Conservation (phyloP, 2,797 vertebrate species). For the Neosilurus mollespiculum region DNA sequence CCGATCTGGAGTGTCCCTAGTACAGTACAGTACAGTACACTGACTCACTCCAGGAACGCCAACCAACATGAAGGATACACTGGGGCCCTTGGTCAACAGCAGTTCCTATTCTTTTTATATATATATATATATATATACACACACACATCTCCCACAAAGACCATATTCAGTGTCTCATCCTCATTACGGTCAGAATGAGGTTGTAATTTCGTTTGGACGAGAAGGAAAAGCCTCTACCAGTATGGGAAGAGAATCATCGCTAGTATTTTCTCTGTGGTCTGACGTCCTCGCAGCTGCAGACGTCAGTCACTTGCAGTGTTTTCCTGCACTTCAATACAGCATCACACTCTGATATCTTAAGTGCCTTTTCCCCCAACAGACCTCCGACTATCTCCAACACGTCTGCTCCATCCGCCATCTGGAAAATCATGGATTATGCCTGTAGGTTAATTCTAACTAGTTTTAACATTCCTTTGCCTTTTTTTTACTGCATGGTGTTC, state of each 20-base stretch:
- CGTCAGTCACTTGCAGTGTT: background rate
- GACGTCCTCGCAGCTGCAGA: slow-evolving; percentile 53
- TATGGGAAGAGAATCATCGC: slow-evolving; percentile 39
- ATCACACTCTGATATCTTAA: slow-evolving; percentile 83
- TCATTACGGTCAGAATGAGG: slow-evolving; percentile 29
- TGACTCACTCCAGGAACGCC: slow-evolving; percentile 46
- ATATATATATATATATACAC: no score
- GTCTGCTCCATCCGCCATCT: background rate
- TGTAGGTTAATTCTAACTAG: background rate
- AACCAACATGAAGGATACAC: slow-evolving; percentile 31
- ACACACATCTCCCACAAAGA: slow-evolving; percentile 16
- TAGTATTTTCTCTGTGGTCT: slow-evolving; percentile 65
- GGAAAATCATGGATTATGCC: background rate
- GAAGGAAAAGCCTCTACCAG: slow-evolving; percentile 31
- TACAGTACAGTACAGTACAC: slow-evolving; percentile 47
- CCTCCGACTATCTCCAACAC: slow-evolving; percentile 65
- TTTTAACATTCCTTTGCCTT: slow-evolving; percentile 20
- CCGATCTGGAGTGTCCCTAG: slow-evolving; percentile 52
- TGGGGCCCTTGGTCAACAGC: slow-evolving; percentile 21
- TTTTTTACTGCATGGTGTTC: background rate
- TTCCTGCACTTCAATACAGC: slow-evolving; percentile 61
- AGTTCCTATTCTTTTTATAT: background rate
- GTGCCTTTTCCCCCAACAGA: slow-evolving; percentile 81
- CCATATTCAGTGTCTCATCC: slow-evolving; percentile 27
- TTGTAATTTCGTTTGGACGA: slow-evolving; percentile 56